These are phyloP conservation scores for Neosilurus mollespiculum DNA, from an alignment of 2,797 vertebrate species.

Conservation along the genomic window DNA sequence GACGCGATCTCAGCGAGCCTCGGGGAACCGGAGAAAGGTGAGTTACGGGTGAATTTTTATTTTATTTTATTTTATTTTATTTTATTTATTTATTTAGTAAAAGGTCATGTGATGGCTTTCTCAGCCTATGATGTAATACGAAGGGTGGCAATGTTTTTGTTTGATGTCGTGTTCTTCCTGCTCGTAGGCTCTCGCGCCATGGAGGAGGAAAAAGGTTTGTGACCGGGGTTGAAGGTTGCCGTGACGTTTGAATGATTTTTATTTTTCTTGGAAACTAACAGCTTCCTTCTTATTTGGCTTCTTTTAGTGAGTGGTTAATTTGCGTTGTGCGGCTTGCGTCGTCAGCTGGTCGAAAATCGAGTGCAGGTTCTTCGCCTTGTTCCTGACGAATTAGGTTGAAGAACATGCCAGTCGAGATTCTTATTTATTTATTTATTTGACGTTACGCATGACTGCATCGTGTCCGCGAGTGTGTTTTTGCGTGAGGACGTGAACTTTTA, in stretches of 20 bases:
- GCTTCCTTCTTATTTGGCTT: slow-evolving; percentile 8
- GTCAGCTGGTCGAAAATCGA: neutral
- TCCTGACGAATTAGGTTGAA: neutral
- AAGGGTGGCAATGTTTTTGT: slow-evolving; percentile 24
- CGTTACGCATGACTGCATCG: slow-evolving; percentile 47
- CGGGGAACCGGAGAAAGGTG: slow-evolving; percentile 80
- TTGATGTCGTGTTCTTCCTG: slow-evolving; percentile 68
- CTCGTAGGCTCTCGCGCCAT: slow-evolving; percentile 70
- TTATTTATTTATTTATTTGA: too few species aligned
- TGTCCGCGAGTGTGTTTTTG: slow-evolving; percentile 2
- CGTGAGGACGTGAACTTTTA: neutral
- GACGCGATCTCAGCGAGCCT: slow-evolving; percentile 71
- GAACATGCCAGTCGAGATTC: slow-evolving; percentile 12
- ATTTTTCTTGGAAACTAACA: slow-evolving; percentile 33
- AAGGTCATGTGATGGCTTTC: neutral
- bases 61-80: too few species aligned
- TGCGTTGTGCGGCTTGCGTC: neutral
- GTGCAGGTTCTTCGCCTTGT: neutral
- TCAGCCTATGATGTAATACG: neutral
- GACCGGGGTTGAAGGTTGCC: slow-evolving; percentile 55
- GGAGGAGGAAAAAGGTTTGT: slow-evolving; percentile 76
- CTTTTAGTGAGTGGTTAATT: slow-evolving; percentile 32
- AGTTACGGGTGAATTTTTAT: slow-evolving; percentile 34
- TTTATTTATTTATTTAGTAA: too few species aligned
- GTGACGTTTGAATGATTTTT: slow-evolving; percentile 47